Percentiles rank a stretch among this genome's conserved stretches.
phyloP scores from a whole-genome alignment of 2,888 invertebrate species.

The Acanthosepion pharaonis region DNA sequence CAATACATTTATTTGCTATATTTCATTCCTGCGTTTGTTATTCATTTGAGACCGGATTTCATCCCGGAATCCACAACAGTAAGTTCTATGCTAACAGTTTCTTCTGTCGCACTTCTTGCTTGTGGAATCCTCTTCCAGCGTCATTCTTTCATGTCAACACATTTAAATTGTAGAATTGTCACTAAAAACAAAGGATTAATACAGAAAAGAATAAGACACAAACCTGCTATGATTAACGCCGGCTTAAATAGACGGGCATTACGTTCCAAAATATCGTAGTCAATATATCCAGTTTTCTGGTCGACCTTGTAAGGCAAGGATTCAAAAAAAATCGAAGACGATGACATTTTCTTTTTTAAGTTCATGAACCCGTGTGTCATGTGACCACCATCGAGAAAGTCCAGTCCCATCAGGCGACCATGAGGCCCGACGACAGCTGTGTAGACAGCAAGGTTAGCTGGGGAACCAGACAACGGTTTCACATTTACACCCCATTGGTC shows the following conservation, averaged over 20 bases:
- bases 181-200: no score
- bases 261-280: slow-evolving; percentile 89
- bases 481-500: slow-evolving; percentile 98
- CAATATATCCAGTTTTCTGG: slow-evolving; percentile 88
- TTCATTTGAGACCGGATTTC: no score
- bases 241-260: slow-evolving; percentile 92
- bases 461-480: slow-evolving; percentile 95
- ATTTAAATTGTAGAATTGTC: no score
- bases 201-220: slow-evolving; percentile 15
- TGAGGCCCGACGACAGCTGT: slow-evolving; percentile 89
- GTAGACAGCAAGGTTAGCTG: slow-evolving; percentile 97
- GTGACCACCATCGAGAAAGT: slow-evolving; percentile 97
- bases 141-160: no score
- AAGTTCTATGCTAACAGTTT: no score
- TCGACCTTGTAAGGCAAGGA: slow-evolving; percentile 96
- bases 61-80: no score
- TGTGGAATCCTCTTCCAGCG: no score
- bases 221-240: slow-evolving; percentile 90
- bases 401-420: slow-evolving; percentile 95
- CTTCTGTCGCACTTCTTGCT: no score
- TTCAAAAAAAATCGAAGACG: slow-evolving; percentile 96
- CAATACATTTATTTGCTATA: no score
- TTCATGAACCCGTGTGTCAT: slow-evolving; percentile 86
- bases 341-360: slow-evolving; percentile 90
- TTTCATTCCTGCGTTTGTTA: no score